Evolutionary conservation across 2,113 vertebrate genomes (phyloP).

Genomic region (Sakesphorus luctuosus): DNA sequence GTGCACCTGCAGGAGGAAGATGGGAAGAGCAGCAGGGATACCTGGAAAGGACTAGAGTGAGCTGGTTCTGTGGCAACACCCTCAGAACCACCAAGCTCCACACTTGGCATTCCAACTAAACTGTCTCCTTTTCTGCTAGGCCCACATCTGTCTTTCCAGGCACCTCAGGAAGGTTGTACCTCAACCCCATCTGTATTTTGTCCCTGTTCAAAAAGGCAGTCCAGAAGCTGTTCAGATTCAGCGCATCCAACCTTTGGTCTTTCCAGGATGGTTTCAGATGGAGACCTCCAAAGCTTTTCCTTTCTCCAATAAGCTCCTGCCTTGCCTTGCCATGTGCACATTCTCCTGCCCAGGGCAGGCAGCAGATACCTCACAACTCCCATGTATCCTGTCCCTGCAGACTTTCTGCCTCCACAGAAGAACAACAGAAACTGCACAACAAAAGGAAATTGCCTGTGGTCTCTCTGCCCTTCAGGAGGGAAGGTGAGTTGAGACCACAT

Average conservation of each 20-base stretch:
- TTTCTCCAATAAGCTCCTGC: background rate
- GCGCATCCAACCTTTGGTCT: background rate
- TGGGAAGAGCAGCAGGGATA: background rate
- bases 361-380: background rate
- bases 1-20: background rate
- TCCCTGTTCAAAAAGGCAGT: background rate
- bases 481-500: background rate
- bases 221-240: background rate
- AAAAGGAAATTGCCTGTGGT: background rate
- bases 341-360: background rate
- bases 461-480: background rate
- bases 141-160: background rate
- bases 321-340: background rate
- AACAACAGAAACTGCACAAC: background rate
- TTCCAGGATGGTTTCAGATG: background rate
- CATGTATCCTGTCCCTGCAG: background rate
- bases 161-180: accelerated
- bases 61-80: background rate
- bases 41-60: background rate
- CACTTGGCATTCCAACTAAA: background rate
- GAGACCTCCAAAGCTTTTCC: background rate
- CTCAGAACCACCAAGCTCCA: background rate
- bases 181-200: background rate
- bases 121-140: background rate
- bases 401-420: background rate